A percentile compares a stretch with the other conserved stretches of the same genome.
These are phyloP conservation scores for Ochlodes sylvanus DNA, from an alignment of 2,888 invertebrate genomes.

Conservation along the genomic window DNA sequence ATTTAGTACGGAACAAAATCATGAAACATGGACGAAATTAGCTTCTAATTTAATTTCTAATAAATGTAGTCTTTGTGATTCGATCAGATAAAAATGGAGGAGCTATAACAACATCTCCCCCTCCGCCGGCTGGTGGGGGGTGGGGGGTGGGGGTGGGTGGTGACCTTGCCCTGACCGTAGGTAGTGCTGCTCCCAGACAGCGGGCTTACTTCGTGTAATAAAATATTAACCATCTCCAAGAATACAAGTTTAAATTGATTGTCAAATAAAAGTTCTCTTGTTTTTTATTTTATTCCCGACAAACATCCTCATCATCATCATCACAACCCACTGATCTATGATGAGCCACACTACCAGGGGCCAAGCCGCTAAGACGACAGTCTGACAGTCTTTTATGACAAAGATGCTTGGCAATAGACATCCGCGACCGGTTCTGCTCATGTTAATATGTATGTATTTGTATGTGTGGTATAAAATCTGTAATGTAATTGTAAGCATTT, in stretches of 20 bases:
- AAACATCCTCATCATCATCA: no score
- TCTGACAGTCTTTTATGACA: no score
- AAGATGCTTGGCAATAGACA: no score
- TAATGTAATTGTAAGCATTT: no score
- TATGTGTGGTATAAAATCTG: no score
- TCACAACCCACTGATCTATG: no score
- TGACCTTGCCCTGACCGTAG: not conserved
- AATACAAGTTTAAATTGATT: not conserved
- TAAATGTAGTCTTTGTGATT: constrained; percentile 5
- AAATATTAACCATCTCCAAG: constrained; percentile 5
- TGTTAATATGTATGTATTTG: no score
- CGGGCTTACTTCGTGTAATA: not conserved
- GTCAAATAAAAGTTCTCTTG: no score
- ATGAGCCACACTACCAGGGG: no score
- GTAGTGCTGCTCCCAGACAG: not conserved
- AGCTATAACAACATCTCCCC: not conserved
- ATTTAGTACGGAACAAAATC: not conserved
- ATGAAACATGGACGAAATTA: constrained; percentile 7
- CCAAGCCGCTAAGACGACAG: no score
- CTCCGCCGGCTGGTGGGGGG: not conserved
- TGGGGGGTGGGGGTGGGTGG: not conserved
- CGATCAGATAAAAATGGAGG: constrained; percentile 11
- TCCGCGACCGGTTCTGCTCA: no score
- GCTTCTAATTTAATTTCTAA: constrained; percentile 9
- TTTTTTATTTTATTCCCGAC: no score